Conservation (phyloP, 2,113 vertebrate species). For the Boulengerochromis microlepis region DNA sequence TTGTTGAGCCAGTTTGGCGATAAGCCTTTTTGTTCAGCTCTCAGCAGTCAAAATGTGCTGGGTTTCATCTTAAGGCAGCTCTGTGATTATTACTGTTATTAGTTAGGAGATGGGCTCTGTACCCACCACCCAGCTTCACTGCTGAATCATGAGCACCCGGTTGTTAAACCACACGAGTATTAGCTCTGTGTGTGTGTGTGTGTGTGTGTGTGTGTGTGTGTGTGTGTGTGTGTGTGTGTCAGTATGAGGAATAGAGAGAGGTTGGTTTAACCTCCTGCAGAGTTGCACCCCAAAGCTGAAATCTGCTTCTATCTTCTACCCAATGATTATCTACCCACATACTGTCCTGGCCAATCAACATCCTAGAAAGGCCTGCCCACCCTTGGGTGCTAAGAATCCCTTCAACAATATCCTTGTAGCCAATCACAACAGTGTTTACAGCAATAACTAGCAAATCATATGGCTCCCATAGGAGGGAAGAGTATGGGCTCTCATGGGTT, state of each 20-base stretch:
- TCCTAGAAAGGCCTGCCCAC: background rate
- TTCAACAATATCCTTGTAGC: background rate
- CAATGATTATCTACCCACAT: constrained; percentile 56
- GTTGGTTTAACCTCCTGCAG: constrained; percentile 25
- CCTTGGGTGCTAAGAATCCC: constrained; percentile 1
- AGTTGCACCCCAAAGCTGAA: constrained; percentile 49
- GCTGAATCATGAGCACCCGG: constrained; percentile 23
- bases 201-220: background rate
- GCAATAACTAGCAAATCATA: constrained; percentile 5
- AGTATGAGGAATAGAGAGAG: background rate
- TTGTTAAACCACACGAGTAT: constrained; percentile 6
- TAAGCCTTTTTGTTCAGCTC: background rate
- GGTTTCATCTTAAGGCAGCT: background rate
- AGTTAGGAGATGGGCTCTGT: constrained; percentile 21
- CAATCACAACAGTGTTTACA: constrained; percentile 11
- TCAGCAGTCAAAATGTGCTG: background rate
- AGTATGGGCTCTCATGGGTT: background rate
- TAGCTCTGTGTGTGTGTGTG: background rate
- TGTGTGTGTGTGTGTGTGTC: background rate
- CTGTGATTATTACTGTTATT: constrained; percentile 54
- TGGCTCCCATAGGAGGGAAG: background rate
- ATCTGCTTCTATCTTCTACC: constrained; percentile 44
- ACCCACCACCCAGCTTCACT: background rate
- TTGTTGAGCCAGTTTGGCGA: background rate
- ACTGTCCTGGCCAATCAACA: constrained; percentile 40